phyloP scores from a whole-genome alignment of 2,797 vertebrate species.

The Rhinoraja longicauda region DNA sequence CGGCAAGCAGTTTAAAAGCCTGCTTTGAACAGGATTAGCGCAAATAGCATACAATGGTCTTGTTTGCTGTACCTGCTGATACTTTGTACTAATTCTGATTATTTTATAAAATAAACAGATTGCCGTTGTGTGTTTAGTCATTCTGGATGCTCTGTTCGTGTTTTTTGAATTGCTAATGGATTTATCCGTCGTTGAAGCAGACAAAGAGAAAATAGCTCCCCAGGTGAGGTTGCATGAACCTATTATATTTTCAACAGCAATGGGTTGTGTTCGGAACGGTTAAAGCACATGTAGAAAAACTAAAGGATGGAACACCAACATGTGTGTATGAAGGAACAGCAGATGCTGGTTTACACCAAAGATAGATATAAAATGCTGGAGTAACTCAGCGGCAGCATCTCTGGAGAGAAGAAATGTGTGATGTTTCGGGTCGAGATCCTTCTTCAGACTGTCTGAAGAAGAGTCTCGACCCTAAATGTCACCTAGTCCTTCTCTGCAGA shows the following conservation, averaged over 20 bases:
- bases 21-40: neutral
- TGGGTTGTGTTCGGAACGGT: neutral
- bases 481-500: no score
- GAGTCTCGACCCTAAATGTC: no score
- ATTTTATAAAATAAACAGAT: conserved; percentile 57
- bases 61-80: conserved; percentile 15
- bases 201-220: conserved; percentile 61
- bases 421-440: no score
- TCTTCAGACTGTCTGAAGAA: no score
- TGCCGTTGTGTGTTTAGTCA: conserved; percentile 74
- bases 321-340: no score
- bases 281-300: neutral
- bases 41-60: neutral
- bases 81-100: neutral
- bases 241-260: conserved; percentile 1
- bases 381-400: no score
- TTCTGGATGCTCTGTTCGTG: conserved; percentile 85
- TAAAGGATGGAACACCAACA: neutral
- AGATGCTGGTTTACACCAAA: no score
- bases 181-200: conserved; percentile 66
- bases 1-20: neutral
- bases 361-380: no score
- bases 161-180: conserved; percentile 83
- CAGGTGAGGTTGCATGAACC: conserved; percentile 59
- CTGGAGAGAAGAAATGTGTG: no score